phyloP scores from a whole-genome alignment of 2,888 invertebrate genomes.

The Drosophila parthenogenetica region DNA sequence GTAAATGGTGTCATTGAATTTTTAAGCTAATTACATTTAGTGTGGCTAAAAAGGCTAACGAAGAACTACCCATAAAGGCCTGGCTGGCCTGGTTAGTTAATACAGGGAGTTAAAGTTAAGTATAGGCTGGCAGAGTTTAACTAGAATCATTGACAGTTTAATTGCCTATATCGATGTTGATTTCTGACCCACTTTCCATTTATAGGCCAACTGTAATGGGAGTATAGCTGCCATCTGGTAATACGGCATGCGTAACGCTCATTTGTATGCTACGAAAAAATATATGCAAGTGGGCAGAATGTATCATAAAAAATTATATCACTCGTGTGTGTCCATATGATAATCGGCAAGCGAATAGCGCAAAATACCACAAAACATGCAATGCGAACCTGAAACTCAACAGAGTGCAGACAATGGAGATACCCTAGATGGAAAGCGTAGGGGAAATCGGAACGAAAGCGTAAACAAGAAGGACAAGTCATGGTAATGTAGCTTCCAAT shows the following conservation, averaged over 20 bases:
- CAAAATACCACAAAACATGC: constrained; percentile 62
- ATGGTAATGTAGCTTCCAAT: too few species aligned
- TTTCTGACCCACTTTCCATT: constrained; percentile 13
- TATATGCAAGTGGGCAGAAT: constrained; percentile 19
- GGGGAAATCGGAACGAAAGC: neutral
- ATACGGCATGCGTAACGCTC: constrained; percentile 39
- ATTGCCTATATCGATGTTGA: constrained; percentile 13
- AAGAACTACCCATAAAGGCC: too few species aligned
- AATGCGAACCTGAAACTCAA: constrained; percentile 1
- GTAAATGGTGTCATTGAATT: constrained; percentile 45
- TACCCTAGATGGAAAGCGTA: constrained; percentile 22
- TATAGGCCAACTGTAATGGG: neutral
- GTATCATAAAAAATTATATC: constrained; percentile 43
- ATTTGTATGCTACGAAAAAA: constrained; percentile 60
- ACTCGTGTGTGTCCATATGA: constrained; percentile 41
- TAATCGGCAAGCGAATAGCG: constrained; percentile 39
- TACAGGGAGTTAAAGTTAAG: neutral
- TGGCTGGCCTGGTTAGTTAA: neutral
- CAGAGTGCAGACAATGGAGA: neutral
- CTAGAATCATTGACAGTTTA: constrained; percentile 2
- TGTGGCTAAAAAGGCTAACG: neutral
- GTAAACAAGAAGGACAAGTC: too few species aligned
- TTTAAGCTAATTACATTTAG: constrained; percentile 26
- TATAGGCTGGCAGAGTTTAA: neutral
- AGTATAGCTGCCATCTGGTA: constrained; percentile 8